A percentile compares a stretch with the other conserved stretches of the same genome.
These are phyloP conservation scores for Orthonychiurus folsomi DNA, from an alignment of 2,888 invertebrate species.

Conservation along the genomic window DNA sequence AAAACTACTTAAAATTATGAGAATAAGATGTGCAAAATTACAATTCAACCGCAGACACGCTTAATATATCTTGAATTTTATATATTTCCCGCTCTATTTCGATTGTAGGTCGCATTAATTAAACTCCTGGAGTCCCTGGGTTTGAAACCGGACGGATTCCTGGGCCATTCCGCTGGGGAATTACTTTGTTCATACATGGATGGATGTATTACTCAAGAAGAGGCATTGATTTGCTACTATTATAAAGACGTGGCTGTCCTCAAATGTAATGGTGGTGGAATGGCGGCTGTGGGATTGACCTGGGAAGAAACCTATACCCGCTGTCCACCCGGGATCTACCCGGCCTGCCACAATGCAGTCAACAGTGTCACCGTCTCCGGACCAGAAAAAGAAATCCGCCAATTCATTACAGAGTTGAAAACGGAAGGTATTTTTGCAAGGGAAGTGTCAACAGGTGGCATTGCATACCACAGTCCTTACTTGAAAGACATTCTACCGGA, in stretches of 20 bases:
- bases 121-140: constrained; percentile 68
- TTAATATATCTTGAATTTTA: too few relatives aligned
- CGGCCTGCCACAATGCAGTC: constrained; percentile 88
- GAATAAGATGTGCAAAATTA: constrained; percentile 2
- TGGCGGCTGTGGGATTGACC: constrained; percentile 80
- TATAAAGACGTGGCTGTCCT: constrained; percentile 48
- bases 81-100: too few relatives aligned
- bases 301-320: constrained; percentile 70
- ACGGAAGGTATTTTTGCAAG: constrained; percentile 71
- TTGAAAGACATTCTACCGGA: constrained; percentile 74
- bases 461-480: constrained; percentile 87
- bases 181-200: constrained; percentile 93
- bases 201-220: constrained; percentile 84
- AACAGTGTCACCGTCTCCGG: constrained; percentile 94
- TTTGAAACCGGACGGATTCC: constrained; percentile 80
- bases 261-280: constrained; percentile 69
- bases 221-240: constrained; percentile 85
- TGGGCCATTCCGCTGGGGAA: constrained; percentile 92
- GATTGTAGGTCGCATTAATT: constrained; percentile 67
- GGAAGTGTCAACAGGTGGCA: constrained; percentile 72
- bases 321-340: constrained; percentile 67
- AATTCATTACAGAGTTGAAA: constrained; percentile 59
- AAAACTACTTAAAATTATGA: too few relatives aligned
- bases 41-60: too few relatives aligned
- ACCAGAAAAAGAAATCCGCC: constrained; percentile 57